These are phyloP conservation scores for Drosophila albomicans DNA, from an alignment of 1,140 invertebrate species.

Conservation along the genomic window DNA sequence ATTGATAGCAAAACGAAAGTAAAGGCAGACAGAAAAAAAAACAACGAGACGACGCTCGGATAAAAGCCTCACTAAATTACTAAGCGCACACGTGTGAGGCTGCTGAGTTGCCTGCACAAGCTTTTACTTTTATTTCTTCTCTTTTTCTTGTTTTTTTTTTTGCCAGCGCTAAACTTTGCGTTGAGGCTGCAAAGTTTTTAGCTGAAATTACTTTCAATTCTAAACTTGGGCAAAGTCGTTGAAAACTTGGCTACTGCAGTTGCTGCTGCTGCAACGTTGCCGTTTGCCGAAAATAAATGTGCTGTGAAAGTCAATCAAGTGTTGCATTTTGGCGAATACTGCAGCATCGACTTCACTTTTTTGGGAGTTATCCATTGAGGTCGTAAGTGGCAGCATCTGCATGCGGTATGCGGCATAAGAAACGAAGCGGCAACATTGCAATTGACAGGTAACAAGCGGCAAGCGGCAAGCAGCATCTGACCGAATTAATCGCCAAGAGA, in stretches of 20 bases:
- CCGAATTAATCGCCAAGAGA: constrained; percentile 22
- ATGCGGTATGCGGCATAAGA: constrained; percentile 8
- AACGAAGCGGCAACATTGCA: constrained; percentile 34
- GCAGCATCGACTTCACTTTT: constrained; percentile 31
- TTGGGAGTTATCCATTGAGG: constrained; percentile 14
- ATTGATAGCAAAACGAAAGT: constrained; percentile 45
- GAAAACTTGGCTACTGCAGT: constrained; percentile 72
- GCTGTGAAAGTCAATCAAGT: constrained; percentile 82
- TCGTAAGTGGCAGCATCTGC: constrained; percentile 39
- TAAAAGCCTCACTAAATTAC: constrained; percentile 41
- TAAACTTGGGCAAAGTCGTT: constrained; percentile 79
- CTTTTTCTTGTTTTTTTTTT: background rate
- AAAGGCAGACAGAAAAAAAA: background rate
- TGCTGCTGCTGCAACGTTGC: constrained; percentile 26
- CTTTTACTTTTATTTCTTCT: background rate
- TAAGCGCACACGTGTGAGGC: constrained; percentile 37
- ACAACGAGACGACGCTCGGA: background rate
- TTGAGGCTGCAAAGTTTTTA: constrained; percentile 43
- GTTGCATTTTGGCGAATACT: constrained; percentile 67
- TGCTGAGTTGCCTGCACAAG: constrained; percentile 40
- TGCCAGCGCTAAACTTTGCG: constrained; percentile 19
- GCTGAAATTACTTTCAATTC: constrained; percentile 63
- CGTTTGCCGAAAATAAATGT: constrained; percentile 64
- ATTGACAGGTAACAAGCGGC: constrained; percentile 38
- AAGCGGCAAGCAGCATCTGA: background rate